Percentiles rank a stretch among this genome's conserved stretches.
Conservation (phyloP, 2,113 vertebrate species). For the Geococcyx californianus region DNA sequence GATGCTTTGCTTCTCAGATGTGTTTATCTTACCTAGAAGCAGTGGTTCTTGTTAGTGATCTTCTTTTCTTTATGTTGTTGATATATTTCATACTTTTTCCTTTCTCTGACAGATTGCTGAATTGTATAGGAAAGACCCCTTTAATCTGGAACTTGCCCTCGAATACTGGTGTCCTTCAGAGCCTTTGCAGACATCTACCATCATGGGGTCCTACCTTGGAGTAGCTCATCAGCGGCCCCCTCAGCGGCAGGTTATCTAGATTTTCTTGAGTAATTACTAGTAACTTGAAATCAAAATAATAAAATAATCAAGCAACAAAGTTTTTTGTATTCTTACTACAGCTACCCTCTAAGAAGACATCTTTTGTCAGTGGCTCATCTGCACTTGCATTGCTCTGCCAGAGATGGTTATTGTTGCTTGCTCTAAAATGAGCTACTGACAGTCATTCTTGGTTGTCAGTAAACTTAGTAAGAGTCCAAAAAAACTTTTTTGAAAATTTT, state of each 20-base stretch:
- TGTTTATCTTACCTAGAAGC: background rate
- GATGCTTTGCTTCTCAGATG: background rate
- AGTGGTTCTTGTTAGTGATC: background rate
- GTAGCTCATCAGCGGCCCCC: constrained; percentile 92
- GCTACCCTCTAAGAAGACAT: background rate
- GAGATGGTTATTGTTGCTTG: background rate
- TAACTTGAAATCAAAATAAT: background rate
- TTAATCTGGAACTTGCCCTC: constrained; percentile 88
- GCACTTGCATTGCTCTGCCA: background rate
- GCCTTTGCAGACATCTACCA: constrained; percentile 86
- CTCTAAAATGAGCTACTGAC: background rate
- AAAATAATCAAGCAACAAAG: background rate
- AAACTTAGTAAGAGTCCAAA: background rate
- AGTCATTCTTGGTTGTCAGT: background rate
- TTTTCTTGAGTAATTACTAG: background rate
- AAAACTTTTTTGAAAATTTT: background rate
- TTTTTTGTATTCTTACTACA: background rate
- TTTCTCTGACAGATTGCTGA: constrained; percentile 85
- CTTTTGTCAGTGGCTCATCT: background rate
- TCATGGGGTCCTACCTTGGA: constrained; percentile 92
- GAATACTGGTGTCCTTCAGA: constrained; percentile 97
- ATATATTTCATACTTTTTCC: background rate
- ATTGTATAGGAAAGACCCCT: constrained; percentile 89
- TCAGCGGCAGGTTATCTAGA: constrained; percentile 87
- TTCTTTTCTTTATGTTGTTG: background rate